Conservation (phyloP, 64 coral and sea anemone genomes). For the Astreopora myriophthalma region DNA sequence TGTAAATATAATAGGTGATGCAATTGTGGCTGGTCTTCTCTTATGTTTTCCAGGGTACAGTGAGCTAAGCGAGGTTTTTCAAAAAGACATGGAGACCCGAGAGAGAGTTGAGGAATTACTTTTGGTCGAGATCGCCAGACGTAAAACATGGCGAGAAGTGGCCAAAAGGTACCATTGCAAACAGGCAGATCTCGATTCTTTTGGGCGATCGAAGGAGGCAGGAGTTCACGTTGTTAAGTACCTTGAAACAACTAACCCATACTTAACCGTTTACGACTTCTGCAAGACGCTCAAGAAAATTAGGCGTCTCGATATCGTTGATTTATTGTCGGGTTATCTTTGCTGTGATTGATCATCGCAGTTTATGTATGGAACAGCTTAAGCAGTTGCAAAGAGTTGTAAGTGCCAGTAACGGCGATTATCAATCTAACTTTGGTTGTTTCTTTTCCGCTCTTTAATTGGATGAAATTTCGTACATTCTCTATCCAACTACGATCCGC, state of each 20-base stretch:
- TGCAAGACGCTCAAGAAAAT: constrained; percentile 1
- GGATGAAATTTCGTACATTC: too few relatives aligned
- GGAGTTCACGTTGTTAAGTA: neutral
- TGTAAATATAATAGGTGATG: too few relatives aligned
- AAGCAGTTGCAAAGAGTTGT: neutral
- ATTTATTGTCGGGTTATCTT: neutral
- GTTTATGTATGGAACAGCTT: too few relatives aligned
- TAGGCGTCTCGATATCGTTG: neutral
- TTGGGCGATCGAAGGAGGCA: neutral
- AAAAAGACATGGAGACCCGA: neutral
- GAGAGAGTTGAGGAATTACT: neutral
- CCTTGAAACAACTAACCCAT: neutral
- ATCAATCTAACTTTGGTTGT: too few relatives aligned
- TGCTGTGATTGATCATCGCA: too few relatives aligned
- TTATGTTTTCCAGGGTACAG: neutral
- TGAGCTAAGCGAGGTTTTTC: neutral
- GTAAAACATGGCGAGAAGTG: neutral
- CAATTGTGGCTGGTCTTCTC: neutral
- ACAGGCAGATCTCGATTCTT: neutral
- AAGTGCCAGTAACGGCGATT: too few relatives aligned
- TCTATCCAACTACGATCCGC: too few relatives aligned
- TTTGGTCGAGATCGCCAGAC: too few relatives aligned
- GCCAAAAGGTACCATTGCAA: neutral
- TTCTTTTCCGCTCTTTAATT: too few relatives aligned
- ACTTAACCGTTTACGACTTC: constrained; percentile 1